These are phyloP conservation scores for Echinops telfairi DNA, from an alignment of 2,113 vertebrate species.

Conservation along the genomic window DNA sequence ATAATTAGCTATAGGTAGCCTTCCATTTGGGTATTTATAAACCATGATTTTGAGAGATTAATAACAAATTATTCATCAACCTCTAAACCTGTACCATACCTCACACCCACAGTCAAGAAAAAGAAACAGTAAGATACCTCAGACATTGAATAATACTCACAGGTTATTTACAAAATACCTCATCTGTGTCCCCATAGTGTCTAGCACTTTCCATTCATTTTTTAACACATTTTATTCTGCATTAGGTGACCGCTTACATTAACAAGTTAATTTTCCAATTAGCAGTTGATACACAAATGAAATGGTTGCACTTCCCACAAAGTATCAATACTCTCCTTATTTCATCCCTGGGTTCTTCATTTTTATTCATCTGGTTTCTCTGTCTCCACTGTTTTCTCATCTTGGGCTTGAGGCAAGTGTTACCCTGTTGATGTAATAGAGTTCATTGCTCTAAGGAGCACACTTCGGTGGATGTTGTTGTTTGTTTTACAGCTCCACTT, in stretches of 20 bases:
- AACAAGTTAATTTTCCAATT: too few relatives aligned
- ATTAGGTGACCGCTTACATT: neutral
- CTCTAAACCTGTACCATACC: neutral
- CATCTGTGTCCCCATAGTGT: neutral
- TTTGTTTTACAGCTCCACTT: neutral
- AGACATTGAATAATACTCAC: too few relatives aligned
- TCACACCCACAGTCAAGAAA: too few relatives aligned
- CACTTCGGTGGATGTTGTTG: neutral
- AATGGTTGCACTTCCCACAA: too few relatives aligned
- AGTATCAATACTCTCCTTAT: too few relatives aligned
- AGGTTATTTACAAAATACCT: too few relatives aligned
- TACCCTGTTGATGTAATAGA: neutral
- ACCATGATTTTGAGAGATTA: conserved; percentile 3
- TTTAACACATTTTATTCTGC: neutral
- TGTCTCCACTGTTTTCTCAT: neutral
- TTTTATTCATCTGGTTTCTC: neutral
- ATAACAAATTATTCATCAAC: neutral
- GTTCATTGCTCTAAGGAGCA: neutral
- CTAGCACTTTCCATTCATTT: neutral
- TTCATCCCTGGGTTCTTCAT: too few relatives aligned
- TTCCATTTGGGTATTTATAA: neutral
- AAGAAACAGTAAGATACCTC: too few relatives aligned
- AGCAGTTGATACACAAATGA: too few relatives aligned
- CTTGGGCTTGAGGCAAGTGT: too few relatives aligned
- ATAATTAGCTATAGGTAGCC: neutral